phyloP scores from a whole-genome alignment of 2,888 invertebrate species.

The Cyclophora albipunctata region DNA sequence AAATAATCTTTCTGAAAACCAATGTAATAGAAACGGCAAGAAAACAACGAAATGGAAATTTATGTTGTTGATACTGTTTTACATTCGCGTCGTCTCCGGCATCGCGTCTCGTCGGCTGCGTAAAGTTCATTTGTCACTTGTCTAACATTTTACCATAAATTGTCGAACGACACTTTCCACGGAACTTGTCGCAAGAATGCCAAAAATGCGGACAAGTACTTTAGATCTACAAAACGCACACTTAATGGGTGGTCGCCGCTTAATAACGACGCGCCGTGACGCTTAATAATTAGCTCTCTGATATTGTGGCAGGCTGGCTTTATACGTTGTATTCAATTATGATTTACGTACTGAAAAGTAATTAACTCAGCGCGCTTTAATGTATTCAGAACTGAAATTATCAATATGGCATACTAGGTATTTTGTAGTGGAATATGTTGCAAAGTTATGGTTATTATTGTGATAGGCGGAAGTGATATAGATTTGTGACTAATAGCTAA shows the following conservation, averaged over 20 bases:
- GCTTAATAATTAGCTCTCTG: slow-evolving; percentile 28
- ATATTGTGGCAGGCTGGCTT: slow-evolving; percentile 22
- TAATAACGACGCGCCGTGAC: slow-evolving; percentile 24
- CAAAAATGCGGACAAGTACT: slow-evolving; percentile 29
- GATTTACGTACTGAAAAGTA: too few species aligned
- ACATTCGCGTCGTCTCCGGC: slow-evolving; percentile 49
- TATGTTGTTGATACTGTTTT: slow-evolving; percentile 45
- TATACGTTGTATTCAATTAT: slow-evolving; percentile 13
- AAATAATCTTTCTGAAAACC: slow-evolving; percentile 17
- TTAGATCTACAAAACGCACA: slow-evolving; percentile 23
- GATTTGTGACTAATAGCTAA: slow-evolving; percentile 51
- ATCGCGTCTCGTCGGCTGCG: slow-evolving; percentile 46
- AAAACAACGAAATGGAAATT: slow-evolving; percentile 37
- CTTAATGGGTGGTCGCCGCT: slow-evolving; percentile 22
- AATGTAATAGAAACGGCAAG: slow-evolving; percentile 26
- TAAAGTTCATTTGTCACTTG: slow-evolving; percentile 58
- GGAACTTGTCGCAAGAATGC: slow-evolving; percentile 32
- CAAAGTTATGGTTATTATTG: too few species aligned
- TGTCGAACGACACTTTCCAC: slow-evolving; percentile 37
- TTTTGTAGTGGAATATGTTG: too few species aligned
- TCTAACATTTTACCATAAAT: slow-evolving; percentile 44
- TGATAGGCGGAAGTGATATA: slow-evolving; percentile 47
- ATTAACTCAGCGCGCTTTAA: too few species aligned
- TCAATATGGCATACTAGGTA: too few species aligned
- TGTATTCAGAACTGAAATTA: too few species aligned